These are phyloP conservation scores for Oryzias melastigma DNA, from an alignment of 2,113 vertebrate genomes.

Conservation along the genomic window DNA sequence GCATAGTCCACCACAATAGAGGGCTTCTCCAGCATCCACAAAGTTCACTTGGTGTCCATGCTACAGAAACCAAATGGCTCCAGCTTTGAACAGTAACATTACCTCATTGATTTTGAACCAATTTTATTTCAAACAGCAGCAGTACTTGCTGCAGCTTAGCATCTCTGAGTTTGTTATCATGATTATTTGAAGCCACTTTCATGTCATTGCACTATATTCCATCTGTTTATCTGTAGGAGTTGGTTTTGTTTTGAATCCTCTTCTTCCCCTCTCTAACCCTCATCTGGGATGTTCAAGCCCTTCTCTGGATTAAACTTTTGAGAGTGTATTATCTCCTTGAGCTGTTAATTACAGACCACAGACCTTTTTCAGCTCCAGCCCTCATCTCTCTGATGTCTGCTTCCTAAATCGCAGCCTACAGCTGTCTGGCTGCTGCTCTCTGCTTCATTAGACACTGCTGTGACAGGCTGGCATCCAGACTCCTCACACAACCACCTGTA, in stretches of 20 bases:
- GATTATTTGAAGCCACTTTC: too few species aligned
- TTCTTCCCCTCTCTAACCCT: background rate
- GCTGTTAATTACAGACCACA: conserved; percentile 56
- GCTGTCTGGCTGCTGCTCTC: conserved; percentile 52
- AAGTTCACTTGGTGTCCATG: too few species aligned
- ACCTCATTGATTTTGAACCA: too few species aligned
- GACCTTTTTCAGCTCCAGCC: background rate
- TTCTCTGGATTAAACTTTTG: conserved; percentile 46
- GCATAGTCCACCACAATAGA: too few species aligned
- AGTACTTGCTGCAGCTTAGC: too few species aligned
- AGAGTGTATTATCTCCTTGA: conserved; percentile 51
- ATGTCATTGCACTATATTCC: too few species aligned
- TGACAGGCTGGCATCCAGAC: conserved; percentile 22
- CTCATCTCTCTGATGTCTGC: conserved; percentile 17
- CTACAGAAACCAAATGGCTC: too few species aligned
- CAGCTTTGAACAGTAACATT: too few species aligned
- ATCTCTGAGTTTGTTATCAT: too few species aligned
- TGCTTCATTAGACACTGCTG: conserved; percentile 25
- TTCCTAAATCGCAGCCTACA: conserved; percentile 53
- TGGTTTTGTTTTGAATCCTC: background rate
- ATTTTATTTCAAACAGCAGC: too few species aligned
- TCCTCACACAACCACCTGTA: conserved; percentile 4
- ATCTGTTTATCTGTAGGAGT: background rate
- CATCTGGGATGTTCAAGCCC: background rate
- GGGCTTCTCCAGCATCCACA: too few species aligned